Evolutionary conservation across 2,888 invertebrate species (phyloP).

Genomic region (Hipparchia sbordonii): DNA sequence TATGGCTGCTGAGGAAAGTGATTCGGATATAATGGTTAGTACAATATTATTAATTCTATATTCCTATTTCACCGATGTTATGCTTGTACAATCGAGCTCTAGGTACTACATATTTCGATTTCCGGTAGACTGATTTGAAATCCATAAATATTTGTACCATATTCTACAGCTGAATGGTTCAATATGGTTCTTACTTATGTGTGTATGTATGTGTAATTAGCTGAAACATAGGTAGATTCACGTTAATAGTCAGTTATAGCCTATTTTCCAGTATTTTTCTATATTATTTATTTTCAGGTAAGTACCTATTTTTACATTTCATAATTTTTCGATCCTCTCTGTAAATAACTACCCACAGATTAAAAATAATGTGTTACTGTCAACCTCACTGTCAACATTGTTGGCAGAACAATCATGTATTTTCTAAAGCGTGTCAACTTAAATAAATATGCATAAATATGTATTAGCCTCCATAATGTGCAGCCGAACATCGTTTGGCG

Average conservation of each 20-base stretch:
- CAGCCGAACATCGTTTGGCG: constrained; percentile 46
- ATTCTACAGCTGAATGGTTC: too few relatives aligned
- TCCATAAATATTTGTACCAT: too few relatives aligned
- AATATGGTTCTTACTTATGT: too few relatives aligned
- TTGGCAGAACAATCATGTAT: constrained; percentile 4
- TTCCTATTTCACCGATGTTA: not conserved
- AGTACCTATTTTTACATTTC: not conserved
- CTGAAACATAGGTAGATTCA: too few relatives aligned
- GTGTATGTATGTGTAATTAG: too few relatives aligned
- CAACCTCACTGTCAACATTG: not conserved
- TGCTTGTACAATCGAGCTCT: too few relatives aligned
- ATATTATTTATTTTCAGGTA: not conserved
- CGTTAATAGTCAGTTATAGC: too few relatives aligned
- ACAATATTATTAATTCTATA: constrained; percentile 31
- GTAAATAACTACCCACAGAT: not conserved
- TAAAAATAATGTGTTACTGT: constrained; percentile 16
- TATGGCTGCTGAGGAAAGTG: constrained; percentile 75
- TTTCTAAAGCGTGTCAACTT: constrained; percentile 4
- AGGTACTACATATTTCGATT: too few relatives aligned
- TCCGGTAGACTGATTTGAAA: too few relatives aligned
- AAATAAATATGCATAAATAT: not conserved
- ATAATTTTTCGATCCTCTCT: not conserved
- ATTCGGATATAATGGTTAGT: constrained; percentile 71
- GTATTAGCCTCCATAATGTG: constrained; percentile 26
- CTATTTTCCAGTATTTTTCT: too few relatives aligned